Base-by-base conservation (phyloP, 2,888 invertebrate species). In the Noctua comes region DNA sequence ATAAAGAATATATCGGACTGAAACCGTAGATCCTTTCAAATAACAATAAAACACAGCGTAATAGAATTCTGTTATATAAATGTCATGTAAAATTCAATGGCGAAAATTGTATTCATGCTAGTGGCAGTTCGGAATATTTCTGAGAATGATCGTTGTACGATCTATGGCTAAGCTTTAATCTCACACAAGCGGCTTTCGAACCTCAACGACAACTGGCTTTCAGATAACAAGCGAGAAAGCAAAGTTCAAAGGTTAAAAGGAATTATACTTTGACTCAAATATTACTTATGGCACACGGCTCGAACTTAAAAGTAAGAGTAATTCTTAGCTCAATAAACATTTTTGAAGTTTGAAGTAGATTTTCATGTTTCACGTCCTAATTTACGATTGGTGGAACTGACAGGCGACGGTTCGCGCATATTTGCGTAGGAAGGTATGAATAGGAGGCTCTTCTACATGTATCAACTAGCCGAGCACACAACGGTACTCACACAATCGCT, bases 401-500 rank as follows among this genome's bases (percentile, higher is more conserved):
- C 82, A 79, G 68, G 80, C 69, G 77, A 80, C 81, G 83, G 80
- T 57, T 86, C 76, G 78, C 84, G 83, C 82, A 88, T 82, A 84
- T 79, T 86, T 84, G 82, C 85, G 81, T 86, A 81, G 76, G 79
- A 87, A 86, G 71, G 69, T 78, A 85, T 85, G 85, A 71, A 82
- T 81, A 85, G 76, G 83, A 79, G 81, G 71, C 73, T 78, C 36
- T 77, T 82, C 86, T 73, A 77, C 48, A 73, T 64, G 73, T 85
- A 75, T 81, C 83, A 86, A 80, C 80, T 84, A 80, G 77, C 76
- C 73, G 46, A 81, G 73, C 74, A 86, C 76, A 88, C 88, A 90
- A 88, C 87, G 74, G 72, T 86, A 81, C 82, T 88, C 87, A 82
- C 79, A 86, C 84, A 90, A 90, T 89, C 83, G 84, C 84, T 84